Conservation (phyloP, 1,140 invertebrate genomes). For the Latrodectus geometricus region DNA sequence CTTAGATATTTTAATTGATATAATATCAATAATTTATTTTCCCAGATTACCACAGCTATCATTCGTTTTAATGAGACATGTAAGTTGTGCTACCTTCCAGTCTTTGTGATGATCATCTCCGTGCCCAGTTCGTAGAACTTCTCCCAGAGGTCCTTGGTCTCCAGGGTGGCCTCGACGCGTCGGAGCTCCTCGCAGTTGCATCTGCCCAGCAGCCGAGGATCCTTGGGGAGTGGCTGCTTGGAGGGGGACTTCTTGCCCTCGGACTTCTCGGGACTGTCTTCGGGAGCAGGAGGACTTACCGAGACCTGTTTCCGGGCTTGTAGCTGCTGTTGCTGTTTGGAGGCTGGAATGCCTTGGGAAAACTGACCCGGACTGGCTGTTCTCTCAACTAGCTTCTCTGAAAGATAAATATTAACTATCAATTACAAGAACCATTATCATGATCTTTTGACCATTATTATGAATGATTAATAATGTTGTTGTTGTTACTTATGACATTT, state of each 20-base stretch:
- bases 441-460: no score
- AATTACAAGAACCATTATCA: no score
- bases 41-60: no score
- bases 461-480: no score
- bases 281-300: neutral
- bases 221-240: constrained; percentile 34
- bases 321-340: no score
- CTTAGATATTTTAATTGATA: no score
- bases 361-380: constrained; percentile 55
- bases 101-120: constrained; percentile 99
- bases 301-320: neutral
- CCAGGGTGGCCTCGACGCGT: constrained; percentile 86
- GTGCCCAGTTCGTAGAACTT: constrained; percentile 95
- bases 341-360: neutral
- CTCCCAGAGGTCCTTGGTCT: constrained; percentile 92
- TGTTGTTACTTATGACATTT: no score
- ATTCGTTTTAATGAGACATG: no score
- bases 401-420: neutral
- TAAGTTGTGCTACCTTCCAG: constrained; percentile 84
- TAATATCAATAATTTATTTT: no score
- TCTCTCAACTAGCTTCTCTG: constrained; percentile 60
- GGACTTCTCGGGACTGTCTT: neutral
- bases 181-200: constrained; percentile 77
- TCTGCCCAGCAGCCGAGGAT: constrained; percentile 54
- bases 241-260: constrained; percentile 9